Evolutionary conservation across 2,113 vertebrate species (phyloP), one percentile per base, ranked within the genome.

Genomic region (Calonectris borealis): DNA sequence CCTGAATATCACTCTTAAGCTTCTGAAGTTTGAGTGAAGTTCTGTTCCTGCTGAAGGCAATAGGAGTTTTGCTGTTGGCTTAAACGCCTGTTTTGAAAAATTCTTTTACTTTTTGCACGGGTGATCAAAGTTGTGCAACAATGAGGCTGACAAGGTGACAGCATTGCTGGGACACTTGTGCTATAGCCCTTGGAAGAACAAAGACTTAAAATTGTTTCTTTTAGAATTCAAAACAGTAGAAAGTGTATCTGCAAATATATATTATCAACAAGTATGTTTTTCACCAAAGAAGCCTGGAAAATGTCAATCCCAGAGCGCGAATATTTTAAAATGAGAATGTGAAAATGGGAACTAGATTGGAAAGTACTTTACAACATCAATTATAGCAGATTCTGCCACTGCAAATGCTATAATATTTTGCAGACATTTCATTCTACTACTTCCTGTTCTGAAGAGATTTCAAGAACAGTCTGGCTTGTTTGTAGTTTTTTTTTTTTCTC

Each of bases 1-100:
- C 6, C 27, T 1, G 0, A 0, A 0, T 40, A 17, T 78, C 38
- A 16, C 8, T 48, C 32, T 48, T 44, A 52, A 90, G 27, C 7
- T 72, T 88, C 38, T 44, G 24, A 65, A 57, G 20, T 68, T 5
- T 42, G 9, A 64, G 27, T 44, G 49, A 57, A 54, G 9, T 52
- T 75, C 54, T 88, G 17, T 7, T 60, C 31, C 68, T 77, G 40
- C 25, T 62, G 54, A 80, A 83, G 27, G 25, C 58, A 78, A 2
- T 27, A 31, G 27, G 21, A 57, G 15, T 77, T 65, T n/a, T 55
- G 52, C 51, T 58, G 57, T 42, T 64, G 80, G 29, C 18, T 83
- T 19, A 62, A 66, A 60, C 18, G 25, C 7, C 18, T 29, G 0
- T 60, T 77, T 58, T 44, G 48, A 83, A 83, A 57, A 84, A 62